These are phyloP conservation scores for Dicranocentrus wangi DNA, from an alignment of 2,888 invertebrate genomes.

Conservation along the genomic window DNA sequence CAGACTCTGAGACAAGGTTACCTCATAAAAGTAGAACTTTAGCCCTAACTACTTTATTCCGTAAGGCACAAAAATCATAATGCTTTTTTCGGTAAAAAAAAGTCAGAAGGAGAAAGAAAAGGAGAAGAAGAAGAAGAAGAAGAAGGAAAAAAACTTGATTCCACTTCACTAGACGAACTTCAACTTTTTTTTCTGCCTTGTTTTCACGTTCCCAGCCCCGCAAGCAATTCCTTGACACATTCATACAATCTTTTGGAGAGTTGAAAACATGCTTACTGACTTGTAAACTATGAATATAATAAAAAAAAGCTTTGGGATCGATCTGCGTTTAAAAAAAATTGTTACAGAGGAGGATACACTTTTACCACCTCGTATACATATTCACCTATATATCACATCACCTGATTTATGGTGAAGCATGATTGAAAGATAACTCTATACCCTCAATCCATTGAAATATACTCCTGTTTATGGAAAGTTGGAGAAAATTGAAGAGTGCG, in stretches of 20 bases:
- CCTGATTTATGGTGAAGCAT: too few relatives aligned
- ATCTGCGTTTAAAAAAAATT: too few relatives aligned
- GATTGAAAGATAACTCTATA: too few relatives aligned
- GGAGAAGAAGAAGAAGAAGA: neutral
- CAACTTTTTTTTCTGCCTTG: neutral
- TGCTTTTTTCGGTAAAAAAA: neutral
- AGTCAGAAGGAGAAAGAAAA: neutral
- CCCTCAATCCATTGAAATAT: too few relatives aligned
- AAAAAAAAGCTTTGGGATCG: too few relatives aligned
- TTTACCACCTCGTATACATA: too few relatives aligned
- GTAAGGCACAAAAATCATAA: slow-evolving; percentile 2
- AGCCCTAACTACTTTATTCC: slow-evolving; percentile 10
- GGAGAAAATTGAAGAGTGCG: too few relatives aligned
- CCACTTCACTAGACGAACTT: slow-evolving; percentile 15
- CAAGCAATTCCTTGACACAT: slow-evolving; percentile 52
- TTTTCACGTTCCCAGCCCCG: slow-evolving; percentile 21
- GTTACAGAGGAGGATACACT: too few relatives aligned
- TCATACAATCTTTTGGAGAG: slow-evolving; percentile 24
- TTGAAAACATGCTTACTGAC: slow-evolving; percentile 22
- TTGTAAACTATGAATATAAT: slow-evolving; percentile 8
- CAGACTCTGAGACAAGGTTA: neutral
- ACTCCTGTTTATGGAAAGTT: too few relatives aligned
- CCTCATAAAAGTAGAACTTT: slow-evolving; percentile 7
- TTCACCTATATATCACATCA: too few relatives aligned
- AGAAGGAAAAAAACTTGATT: slow-evolving; percentile 14